Conservation (phyloP, 1,140 invertebrate species). For the Pseudomyrmex dendroicus region DNA sequence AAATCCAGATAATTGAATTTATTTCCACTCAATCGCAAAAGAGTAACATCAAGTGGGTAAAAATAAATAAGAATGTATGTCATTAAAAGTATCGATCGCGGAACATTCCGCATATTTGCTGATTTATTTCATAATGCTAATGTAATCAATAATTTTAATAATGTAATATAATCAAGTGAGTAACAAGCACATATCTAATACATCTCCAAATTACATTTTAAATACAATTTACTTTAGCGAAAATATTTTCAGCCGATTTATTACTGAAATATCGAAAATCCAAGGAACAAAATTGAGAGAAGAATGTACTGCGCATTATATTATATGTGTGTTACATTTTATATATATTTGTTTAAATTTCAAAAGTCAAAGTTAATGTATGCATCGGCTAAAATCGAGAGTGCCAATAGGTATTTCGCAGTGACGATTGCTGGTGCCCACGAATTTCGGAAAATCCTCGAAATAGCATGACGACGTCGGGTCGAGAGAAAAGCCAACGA, state of each 20-base stretch:
- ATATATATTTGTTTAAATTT: not conserved
- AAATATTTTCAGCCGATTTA: not conserved
- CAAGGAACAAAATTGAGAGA: not conserved
- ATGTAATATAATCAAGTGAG: not conserved
- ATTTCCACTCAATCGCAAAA: not conserved
- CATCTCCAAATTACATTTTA: not conserved
- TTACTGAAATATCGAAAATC: not conserved
- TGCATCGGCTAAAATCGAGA: not conserved
- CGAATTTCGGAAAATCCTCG: slow-evolving; percentile 68
- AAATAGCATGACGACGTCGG: slow-evolving; percentile 61
- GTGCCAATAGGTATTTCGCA: slow-evolving; percentile 14
- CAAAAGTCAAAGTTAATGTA: not conserved
- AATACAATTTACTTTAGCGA: not conserved
- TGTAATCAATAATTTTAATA: slow-evolving; percentile 17
- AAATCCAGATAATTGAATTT: slow-evolving; percentile 1
- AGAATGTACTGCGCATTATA: not conserved
- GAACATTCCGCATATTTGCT: slow-evolving; percentile 1
- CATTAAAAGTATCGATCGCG: not conserved
- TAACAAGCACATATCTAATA: slow-evolving; percentile 12
- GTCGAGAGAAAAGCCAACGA: slow-evolving; percentile 68
- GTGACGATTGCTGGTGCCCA: slow-evolving; percentile 26
- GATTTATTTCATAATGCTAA: slow-evolving; percentile 1
- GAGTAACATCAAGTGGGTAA: no score
- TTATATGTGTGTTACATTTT: not conserved
- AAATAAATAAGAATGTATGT: not conserved